Evolutionary conservation across 2,888 invertebrate species (phyloP).

Genomic region (Dryobota labecula): DNA sequence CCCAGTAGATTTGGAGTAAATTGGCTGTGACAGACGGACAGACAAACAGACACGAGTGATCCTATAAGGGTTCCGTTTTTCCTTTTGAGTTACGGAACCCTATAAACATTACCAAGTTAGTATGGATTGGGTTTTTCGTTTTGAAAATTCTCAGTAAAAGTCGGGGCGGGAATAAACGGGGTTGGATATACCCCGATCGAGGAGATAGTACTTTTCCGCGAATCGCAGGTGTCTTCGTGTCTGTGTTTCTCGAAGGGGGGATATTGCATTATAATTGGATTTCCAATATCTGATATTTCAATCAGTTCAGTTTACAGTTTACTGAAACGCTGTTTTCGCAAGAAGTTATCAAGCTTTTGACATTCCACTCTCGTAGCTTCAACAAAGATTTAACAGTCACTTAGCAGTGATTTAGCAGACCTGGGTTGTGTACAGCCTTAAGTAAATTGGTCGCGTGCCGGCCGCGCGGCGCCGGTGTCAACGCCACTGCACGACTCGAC

Average conservation of each 20-base stretch:
- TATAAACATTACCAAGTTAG: background rate
- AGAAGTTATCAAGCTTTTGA: slow-evolving; percentile 30
- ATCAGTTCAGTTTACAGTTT: slow-evolving; percentile 17
- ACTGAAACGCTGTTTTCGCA: slow-evolving; percentile 28
- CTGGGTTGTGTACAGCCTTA: slow-evolving; percentile 67
- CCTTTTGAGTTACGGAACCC: too few species aligned
- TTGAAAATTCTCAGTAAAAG: slow-evolving; percentile 26
- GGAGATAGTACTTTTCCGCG: slow-evolving; percentile 24
- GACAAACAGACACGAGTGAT: too few species aligned
- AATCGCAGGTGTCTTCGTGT: slow-evolving; percentile 39
- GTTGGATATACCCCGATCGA: slow-evolving; percentile 35
- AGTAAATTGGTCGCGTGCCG: slow-evolving; percentile 87
- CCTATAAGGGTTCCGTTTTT: too few species aligned
- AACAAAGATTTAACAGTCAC: slow-evolving; percentile 57
- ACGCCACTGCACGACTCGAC: slow-evolving; percentile 79
- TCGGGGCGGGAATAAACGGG: background rate
- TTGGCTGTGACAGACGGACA: too few species aligned
- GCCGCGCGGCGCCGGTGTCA: slow-evolving; percentile 83
- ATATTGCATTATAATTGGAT: slow-evolving; percentile 33
- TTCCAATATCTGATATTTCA: slow-evolving; percentile 16
- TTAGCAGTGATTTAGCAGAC: slow-evolving; percentile 64
- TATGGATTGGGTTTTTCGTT: slow-evolving; percentile 20
- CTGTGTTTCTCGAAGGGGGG: slow-evolving; percentile 28
- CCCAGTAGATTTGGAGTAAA: too few species aligned
- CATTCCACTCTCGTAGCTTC: slow-evolving; percentile 18